Evolutionary conservation across 2,888 invertebrate genomes (phyloP), one percentile per base, ranked within the genome.

Genomic region (Schrankia costaestrigalis): DNA sequence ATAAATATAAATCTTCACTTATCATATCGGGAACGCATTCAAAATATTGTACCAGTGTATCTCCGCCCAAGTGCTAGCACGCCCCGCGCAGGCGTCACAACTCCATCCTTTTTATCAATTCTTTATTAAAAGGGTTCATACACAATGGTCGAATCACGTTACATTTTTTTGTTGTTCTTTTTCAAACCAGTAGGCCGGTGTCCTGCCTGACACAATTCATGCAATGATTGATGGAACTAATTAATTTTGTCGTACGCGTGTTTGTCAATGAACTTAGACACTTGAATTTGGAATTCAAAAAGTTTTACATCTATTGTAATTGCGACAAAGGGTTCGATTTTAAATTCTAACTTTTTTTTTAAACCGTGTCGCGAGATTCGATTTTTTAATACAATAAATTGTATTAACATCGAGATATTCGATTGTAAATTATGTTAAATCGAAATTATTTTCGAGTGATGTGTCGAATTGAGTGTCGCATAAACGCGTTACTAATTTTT

Each of bases 201-300:
- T 58, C 39, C 41, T 50, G 47, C 62, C 66, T 75, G 78, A 77
- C 80, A 75, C 75, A 63, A 79, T 83, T 83, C 78, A 80, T 48
- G 48, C 49, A 53, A 61, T 84, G 86, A 87, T 85, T 80, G 86
- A 87, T 87, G 85, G 70, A 82, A 85, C 86, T 87, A 87, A 87
- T 86, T 87, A 86, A 86, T 87, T 84, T 83, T 64, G 76, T 79
- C 64, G 72, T 71, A 63, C 71, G 68, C 71, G 66, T 71, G 71
- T 73, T 63, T 69, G 57, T 56, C 57, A 68, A 67, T 65, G 64
- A 64, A 70, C 60, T 63, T 48, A 54, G 68, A 67, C 68, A 80
- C 81, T 84, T 70, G 77, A 83, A 79, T 75, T 69, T 46, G 27
- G 38, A 71, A 77, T 74, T 77, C 66, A 58, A 72, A 73, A 77